Conservation (phyloP, 2,888 invertebrate species). For the Graphium colonna region DNA sequence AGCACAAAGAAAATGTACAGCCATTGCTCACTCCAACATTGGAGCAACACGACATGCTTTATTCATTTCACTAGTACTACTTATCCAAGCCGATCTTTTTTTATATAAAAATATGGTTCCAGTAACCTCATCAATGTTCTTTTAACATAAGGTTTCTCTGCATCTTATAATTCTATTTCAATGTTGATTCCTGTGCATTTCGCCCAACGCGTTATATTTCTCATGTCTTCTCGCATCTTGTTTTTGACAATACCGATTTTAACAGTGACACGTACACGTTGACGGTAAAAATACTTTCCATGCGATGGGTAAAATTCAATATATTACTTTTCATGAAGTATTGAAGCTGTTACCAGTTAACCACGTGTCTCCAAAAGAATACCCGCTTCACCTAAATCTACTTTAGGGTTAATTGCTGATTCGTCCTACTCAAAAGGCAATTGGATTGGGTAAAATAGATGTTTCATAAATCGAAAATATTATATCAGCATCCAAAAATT, state of each 20-base stretch:
- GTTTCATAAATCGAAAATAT: no score
- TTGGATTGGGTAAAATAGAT: no score
- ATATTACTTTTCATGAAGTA: constrained; percentile 22
- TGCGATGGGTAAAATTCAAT: constrained; percentile 29
- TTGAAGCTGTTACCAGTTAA: constrained; percentile 21
- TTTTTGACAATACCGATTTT: constrained; percentile 29
- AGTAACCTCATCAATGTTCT: constrained; percentile 24
- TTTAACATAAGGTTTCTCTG: constrained; percentile 24
- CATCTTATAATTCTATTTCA: constrained; percentile 23
- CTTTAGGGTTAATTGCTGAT: constrained; percentile 20
- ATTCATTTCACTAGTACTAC: constrained; percentile 26
- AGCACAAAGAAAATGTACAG: no score
- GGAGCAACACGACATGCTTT: constrained; percentile 27
- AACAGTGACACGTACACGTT: constrained; percentile 25
- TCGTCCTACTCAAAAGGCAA: no score
- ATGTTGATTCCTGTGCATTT: constrained; percentile 22
- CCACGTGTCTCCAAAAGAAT: background rate
- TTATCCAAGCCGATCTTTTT: constrained; percentile 23
- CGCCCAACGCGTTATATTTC: constrained; percentile 19
- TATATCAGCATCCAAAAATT: no score
- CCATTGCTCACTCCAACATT: no score
- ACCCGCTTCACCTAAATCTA: constrained; percentile 19
- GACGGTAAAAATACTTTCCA: constrained; percentile 28
- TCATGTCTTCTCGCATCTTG: constrained; percentile 24
- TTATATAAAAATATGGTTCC: constrained; percentile 25